Percentiles rank a stretch among this genome's conserved stretches.
These are phyloP conservation scores for Heteromormyrus szaboi DNA, from an alignment of 2,797 vertebrate species.

Conservation along the genomic window DNA sequence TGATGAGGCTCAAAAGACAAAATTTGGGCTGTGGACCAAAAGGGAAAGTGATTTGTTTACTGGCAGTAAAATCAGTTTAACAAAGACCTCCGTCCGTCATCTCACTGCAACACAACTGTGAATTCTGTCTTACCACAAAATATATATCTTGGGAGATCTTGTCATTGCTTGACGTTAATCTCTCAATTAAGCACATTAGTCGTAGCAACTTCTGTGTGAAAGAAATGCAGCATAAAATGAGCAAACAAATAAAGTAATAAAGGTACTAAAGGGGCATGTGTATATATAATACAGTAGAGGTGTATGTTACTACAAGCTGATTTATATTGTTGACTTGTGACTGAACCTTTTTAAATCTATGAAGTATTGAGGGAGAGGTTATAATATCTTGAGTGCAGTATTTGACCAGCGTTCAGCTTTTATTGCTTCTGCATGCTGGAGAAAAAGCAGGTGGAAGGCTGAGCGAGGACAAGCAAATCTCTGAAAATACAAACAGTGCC, in stretches of 20 bases:
- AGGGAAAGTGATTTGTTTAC: neutral
- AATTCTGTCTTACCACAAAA: neutral
- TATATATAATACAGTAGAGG: neutral
- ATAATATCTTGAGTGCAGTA: conserved; percentile 1
- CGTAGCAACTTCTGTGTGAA: neutral
- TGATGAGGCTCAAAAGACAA: neutral
- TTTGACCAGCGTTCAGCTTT: neutral
- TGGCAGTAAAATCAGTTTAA: neutral
- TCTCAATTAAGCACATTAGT: neutral
- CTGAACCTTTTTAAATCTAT: conserved; percentile 18
- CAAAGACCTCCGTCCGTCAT: neutral
- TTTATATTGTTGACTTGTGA: neutral
- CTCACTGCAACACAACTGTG: neutral
- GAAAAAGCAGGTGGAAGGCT: neutral
- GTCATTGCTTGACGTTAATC: neutral
- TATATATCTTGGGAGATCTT: neutral
- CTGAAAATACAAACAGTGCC: neutral
- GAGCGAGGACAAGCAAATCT: neutral
- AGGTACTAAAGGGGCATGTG: neutral
- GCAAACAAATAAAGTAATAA: neutral
- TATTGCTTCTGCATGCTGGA: neutral
- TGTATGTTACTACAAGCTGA: neutral
- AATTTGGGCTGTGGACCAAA: neutral
- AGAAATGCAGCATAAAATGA: neutral
- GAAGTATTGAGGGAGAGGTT: neutral